Evolutionary conservation across 1,140 invertebrate genomes (phyloP), one percentile per base, ranked within the genome.

Genomic region (Thalassaphorura encarpata): DNA sequence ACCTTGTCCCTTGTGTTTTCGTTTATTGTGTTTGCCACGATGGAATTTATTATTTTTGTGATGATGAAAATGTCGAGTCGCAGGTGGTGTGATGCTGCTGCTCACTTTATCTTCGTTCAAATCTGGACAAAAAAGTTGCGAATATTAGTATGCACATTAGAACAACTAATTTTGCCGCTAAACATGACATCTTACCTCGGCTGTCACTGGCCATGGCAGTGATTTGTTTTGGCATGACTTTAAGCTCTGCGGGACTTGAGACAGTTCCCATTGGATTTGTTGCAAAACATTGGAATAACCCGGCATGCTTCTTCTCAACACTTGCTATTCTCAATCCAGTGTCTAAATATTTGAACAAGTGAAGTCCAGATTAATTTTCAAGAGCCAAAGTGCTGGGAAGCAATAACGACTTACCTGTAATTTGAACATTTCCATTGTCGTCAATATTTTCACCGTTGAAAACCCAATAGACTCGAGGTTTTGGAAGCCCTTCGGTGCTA

Each of bases 221-320:
- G 23, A 84, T 83, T 67, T 85, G 82, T 64, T 82, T 79, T 0
- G 87, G 85, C 54, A 81, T 79, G 0, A 91, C 87, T 52, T 78
- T 78, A 31, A 89, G 68, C 58, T 82, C 71, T 47, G 78, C 78
- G 27, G 75, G 75, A 13, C 75, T 75, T 8, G 74, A 77, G 16
- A 75, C 80, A 52, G 83, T 84, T 21, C 86, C 87, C 15, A 88
- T 76, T n/a, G 76, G 70, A 71, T 92, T 94, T 55, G 78, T 81
- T 0, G 86, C 89, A 63, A 93, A 86, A 69, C 89, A 91, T 67
- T 94, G 89, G 52, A 91, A 83, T 19, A 91, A 83, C 0, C 91
- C 90, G 0, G 86, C 85, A 67, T 92, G 86, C 2, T 78, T 77
- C 66, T 89, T 89, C 64, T 85, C 80, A 0, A 87, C 82, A 3